phyloP scores from a whole-genome alignment of 2,797 vertebrate species.

The Iguana delicatissima region DNA sequence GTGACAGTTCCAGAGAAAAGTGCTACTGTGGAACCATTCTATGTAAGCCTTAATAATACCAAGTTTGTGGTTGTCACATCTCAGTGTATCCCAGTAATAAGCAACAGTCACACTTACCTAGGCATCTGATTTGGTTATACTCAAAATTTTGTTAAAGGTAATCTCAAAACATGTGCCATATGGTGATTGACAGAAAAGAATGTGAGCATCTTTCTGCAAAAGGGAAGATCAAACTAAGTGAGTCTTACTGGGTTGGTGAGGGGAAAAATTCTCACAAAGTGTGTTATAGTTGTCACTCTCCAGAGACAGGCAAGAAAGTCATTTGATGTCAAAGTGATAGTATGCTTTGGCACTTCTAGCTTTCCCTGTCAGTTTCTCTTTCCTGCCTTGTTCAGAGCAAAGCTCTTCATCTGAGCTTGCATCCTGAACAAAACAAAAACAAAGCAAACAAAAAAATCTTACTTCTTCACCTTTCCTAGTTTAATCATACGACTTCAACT shows the following conservation, averaged over 20 bases:
- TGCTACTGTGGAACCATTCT: neutral
- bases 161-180: neutral
- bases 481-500: constrained; percentile 7
- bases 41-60: neutral
- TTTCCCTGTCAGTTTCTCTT: too few species aligned
- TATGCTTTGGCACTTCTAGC: too few species aligned
- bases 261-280: too few species aligned
- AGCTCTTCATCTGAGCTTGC: too few species aligned
- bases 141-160: neutral
- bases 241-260: too few species aligned
- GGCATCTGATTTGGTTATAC: neutral
- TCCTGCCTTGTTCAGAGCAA: too few species aligned
- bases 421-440: too few species aligned
- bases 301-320: too few species aligned
- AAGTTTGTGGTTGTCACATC: neutral
- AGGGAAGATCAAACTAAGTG: neutral
- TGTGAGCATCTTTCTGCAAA: neutral
- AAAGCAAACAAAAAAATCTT: too few species aligned
- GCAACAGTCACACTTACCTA: neutral
- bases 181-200: constrained; percentile 5
- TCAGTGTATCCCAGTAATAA: neutral
- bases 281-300: too few species aligned
- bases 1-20: neutral
- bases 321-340: too few species aligned
- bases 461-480: neutral